Evolutionary conservation across 23 tunicate genomes (phyloP).

Genomic region (Halocynthia roretzi): DNA sequence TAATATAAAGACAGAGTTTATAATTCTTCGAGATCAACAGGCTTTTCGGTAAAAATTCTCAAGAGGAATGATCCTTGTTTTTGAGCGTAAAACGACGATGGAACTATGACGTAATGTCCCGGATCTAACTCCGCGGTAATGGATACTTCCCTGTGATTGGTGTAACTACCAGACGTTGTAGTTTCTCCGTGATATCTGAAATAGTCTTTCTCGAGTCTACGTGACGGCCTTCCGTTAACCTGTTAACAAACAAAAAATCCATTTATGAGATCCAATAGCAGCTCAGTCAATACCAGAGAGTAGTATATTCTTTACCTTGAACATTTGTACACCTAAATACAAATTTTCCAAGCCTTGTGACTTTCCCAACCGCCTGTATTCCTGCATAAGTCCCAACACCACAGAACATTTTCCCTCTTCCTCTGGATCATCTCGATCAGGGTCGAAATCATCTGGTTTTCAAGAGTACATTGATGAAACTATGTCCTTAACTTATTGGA

Average conservation of each 20-base stretch:
- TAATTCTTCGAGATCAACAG: slow-evolving; percentile 45
- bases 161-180: slow-evolving; percentile 37
- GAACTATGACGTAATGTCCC: slow-evolving; percentile 82
- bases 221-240: slow-evolving; percentile 36
- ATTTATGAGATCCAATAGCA: not conserved
- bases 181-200: slow-evolving; percentile 52
- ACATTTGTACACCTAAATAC: slow-evolving; percentile 42
- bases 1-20: not conserved
- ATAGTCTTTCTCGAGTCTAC: slow-evolving; percentile 23
- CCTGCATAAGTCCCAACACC: slow-evolving; percentile 82
- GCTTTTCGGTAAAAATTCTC: slow-evolving; percentile 70
- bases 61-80: slow-evolving; percentile 39
- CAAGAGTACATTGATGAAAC: not conserved
- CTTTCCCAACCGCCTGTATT: slow-evolving; percentile 55
- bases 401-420: slow-evolving; percentile 75
- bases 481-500: no score
- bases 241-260: slow-evolving; percentile 1
- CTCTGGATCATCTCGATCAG: slow-evolving; percentile 52
- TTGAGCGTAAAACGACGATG: slow-evolving; percentile 54
- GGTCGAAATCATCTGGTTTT: slow-evolving; percentile 66
- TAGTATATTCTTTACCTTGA: slow-evolving; percentile 24
- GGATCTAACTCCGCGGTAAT: slow-evolving; percentile 55
- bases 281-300: not conserved
- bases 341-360: slow-evolving; percentile 57
- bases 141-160: slow-evolving; percentile 68